Conservation (phyloP, 2,797 vertebrate genomes). For the Onychomys torridus region DNA sequence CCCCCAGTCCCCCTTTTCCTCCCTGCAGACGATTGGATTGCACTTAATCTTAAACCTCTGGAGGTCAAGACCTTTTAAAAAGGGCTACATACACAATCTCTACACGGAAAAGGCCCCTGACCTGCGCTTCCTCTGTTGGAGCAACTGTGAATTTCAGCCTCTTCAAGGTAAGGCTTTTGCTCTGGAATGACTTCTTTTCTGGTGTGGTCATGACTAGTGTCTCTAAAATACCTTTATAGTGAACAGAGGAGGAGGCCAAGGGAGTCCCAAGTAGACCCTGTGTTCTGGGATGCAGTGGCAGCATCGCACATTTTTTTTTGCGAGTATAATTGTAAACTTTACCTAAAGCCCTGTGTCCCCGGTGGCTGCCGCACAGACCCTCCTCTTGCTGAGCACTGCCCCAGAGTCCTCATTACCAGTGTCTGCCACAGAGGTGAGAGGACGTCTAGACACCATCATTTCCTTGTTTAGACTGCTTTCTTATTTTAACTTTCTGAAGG, state of each 20-base stretch:
- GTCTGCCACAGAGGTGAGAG: neutral
- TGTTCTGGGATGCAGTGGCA: neutral
- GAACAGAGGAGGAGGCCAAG: conserved; percentile 42
- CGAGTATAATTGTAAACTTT: conserved; percentile 53
- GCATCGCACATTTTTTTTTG: neutral
- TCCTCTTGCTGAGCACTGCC: neutral
- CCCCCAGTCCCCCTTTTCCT: conserved; percentile 76
- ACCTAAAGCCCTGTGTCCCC: conserved; percentile 39
- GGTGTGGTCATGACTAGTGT: conserved; percentile 41
- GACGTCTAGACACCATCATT: conserved; percentile 51
- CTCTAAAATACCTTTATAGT: conserved; percentile 70
- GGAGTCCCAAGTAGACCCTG: neutral
- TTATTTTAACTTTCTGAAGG: conserved; percentile 62
- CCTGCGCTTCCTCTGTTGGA: conserved; percentile 84
- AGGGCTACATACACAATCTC: conserved; percentile 86
- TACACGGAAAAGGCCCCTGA: conserved; percentile 82
- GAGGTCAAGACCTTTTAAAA: conserved; percentile 84
- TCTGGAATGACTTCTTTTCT: conserved; percentile 70
- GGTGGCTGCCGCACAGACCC: neutral
- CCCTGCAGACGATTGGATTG: conserved; percentile 87
- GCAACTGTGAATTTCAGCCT: conserved; percentile 74
- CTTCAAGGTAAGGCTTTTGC: conserved; percentile 81
- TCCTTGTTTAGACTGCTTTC: conserved; percentile 68
- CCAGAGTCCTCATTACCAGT: conserved; percentile 24
- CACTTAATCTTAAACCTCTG: conserved; percentile 87